A percentile compares a stretch with the other conserved stretches of the same genome.
phyloP scores from a whole-genome alignment of 2,888 invertebrate genomes.

The Colletes collaris region DNA sequence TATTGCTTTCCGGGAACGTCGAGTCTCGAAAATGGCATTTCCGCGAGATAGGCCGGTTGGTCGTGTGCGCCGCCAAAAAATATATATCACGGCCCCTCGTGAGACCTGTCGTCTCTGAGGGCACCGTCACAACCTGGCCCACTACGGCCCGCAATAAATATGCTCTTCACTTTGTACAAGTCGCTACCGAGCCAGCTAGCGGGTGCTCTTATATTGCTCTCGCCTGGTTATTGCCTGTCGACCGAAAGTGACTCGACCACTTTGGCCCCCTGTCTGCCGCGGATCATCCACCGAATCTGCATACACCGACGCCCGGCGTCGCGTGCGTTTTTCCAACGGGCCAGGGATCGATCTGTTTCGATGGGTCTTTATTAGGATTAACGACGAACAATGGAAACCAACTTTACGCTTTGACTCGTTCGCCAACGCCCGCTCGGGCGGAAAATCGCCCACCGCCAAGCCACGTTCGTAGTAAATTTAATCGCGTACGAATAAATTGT shows the following conservation, averaged over 20 bases:
- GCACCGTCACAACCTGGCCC: constrained; percentile 52
- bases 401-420: too few relatives aligned
- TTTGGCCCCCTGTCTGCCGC: constrained; percentile 36
- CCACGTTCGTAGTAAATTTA: too few relatives aligned
- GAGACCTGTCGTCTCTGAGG: constrained; percentile 52
- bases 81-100: constrained; percentile 46
- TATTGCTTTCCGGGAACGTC: constrained; percentile 76
- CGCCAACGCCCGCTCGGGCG: too few relatives aligned
- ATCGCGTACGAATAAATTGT: too few relatives aligned
- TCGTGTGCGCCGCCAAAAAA: constrained; percentile 55
- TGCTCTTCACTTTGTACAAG: constrained; percentile 70
- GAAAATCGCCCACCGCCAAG: too few relatives aligned
- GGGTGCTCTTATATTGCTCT: constrained; percentile 64
- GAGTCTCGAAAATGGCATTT: constrained; percentile 74
- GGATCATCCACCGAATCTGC: constrained; percentile 53
- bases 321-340: constrained; percentile 18
- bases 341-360: neutral
- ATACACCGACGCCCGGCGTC: constrained; percentile 11
- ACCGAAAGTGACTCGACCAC: constrained; percentile 55
- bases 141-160: constrained; percentile 68
- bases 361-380: too few relatives aligned
- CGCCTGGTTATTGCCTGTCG: constrained; percentile 64
- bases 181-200: constrained; percentile 36
- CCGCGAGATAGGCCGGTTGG: constrained; percentile 70
- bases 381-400: too few relatives aligned